A percentile compares a stretch with the other conserved stretches of the same genome.
phyloP scores from a whole-genome alignment of 2,888 invertebrate genomes.

The Drosophila mercatorum region DNA sequence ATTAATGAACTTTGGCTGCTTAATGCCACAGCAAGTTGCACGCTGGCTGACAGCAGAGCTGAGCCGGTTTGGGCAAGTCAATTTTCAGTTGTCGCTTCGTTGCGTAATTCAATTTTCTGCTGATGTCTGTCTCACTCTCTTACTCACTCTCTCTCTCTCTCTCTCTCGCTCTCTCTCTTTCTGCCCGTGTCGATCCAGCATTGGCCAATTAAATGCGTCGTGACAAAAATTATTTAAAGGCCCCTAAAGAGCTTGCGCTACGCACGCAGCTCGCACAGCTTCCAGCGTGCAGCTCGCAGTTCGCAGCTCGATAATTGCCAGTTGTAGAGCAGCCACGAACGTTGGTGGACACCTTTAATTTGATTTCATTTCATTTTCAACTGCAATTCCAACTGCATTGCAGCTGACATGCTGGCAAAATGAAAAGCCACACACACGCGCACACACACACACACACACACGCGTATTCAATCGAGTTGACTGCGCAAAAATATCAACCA shows the following conservation, averaged over 20 bases:
- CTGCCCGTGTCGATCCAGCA: background rate
- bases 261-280: background rate
- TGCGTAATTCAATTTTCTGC: slow-evolving; percentile 50
- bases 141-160: background rate
- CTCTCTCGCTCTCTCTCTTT: background rate
- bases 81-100: slow-evolving; percentile 51
- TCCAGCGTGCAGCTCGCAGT: slow-evolving; percentile 7
- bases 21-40: slow-evolving; percentile 33
- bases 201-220: slow-evolving; percentile 57
- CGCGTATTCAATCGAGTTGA: slow-evolving; percentile 27
- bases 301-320: slow-evolving; percentile 60
- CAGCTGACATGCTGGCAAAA: slow-evolving; percentile 71
- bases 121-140: background rate
- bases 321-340: slow-evolving; percentile 32
- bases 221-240: slow-evolving; percentile 50
- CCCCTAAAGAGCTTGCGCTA: slow-evolving; percentile 10
- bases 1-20: slow-evolving; percentile 30
- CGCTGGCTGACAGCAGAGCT: background rate
- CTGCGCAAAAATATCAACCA: slow-evolving; percentile 66
- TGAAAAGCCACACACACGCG: slow-evolving; percentile 45
- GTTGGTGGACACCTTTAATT: slow-evolving; percentile 70
- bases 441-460: slow-evolving; percentile 9
- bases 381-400: slow-evolving; percentile 71
- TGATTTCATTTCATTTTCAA: slow-evolving; percentile 74
- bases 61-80: slow-evolving; percentile 36